Evolutionary conservation across 2,797 vertebrate species (phyloP), one percentile per base, ranked within the genome.

Genomic region (Rhadinocentrus ornatus): DNA sequence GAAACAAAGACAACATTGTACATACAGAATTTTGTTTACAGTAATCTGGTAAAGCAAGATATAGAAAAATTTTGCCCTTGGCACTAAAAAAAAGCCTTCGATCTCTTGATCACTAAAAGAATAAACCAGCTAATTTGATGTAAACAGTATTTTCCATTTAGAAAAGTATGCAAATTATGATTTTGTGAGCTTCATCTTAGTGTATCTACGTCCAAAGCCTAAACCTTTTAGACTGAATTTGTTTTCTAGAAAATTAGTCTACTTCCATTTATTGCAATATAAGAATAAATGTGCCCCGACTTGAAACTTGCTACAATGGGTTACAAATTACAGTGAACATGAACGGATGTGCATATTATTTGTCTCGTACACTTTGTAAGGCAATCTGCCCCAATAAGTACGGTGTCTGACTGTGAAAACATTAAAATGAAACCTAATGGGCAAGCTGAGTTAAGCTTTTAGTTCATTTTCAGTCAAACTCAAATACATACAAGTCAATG

Each of bases 1-100:
- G 53, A 62, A 78, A 31, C 35, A 39, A 44, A 71, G 3, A 69
- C 27, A 73, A 48, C 46, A 48, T 22, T 48, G n/a, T 16, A 61
- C 37, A 81, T 3, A 75, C 26, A 67, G 12, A 54, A 20, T 29
- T 68, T 65, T 50, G 48, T 84, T 78, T 68, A 83, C 63, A 88
- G 66, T 69, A 34, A 65, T 78, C 1, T 67, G 41, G 48, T 54
- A 35, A 59, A 57, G 59, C 24, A 67, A 52, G 6, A 62, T 70
- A 44, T 34, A 66, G 20, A 73, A 13, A 69, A 55, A 77, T 6
- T 55, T 65, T 68, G 41, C 18, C 56, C 12, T n/a, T n/a, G n/a
- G 5, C n/a, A 67, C 18, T 27, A 66, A 15, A 0, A 22, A 56
- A 69, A 27, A 61, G 64, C 50, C n/a, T n/a, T n/a, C 53, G 31